Evolutionary conservation across 2,797 vertebrate genomes (phyloP).

Genomic region (Capromys pilorides): DNA sequence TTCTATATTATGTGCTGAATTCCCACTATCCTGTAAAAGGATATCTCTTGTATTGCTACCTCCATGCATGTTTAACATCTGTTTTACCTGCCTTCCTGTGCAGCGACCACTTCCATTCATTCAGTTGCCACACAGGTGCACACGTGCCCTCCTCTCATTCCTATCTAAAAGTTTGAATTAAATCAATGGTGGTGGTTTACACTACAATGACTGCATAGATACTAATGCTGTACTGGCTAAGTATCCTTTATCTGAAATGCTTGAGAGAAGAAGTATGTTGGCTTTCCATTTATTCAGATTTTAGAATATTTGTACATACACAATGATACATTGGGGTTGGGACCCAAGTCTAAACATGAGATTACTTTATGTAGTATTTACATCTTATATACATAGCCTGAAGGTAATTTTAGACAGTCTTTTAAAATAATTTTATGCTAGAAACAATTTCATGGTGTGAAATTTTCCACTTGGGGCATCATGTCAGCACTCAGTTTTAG

Average conservation of each 20-base stretch:
- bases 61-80: neutral
- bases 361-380: neutral
- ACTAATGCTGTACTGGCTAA: neutral
- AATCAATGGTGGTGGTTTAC: slow-evolving; percentile 19
- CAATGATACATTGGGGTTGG: neutral
- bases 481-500: neutral
- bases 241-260: neutral
- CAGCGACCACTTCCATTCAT: neutral
- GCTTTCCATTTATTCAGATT: neutral
- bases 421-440: neutral
- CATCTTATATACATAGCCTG: neutral
- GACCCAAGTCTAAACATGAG: neutral
- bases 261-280: neutral
- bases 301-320: neutral
- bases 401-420: neutral
- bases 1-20: slow-evolving; percentile 16
- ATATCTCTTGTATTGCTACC: neutral
- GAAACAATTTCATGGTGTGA: neutral
- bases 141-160: neutral
- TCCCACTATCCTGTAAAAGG: neutral
- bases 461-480: neutral
- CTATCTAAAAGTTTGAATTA: neutral
- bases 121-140: neutral
- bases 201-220: neutral
- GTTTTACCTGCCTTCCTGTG: neutral